These are phyloP conservation scores for Peromyscus polionotus DNA, from an alignment of 2,113 vertebrate species.

Conservation along the genomic window DNA sequence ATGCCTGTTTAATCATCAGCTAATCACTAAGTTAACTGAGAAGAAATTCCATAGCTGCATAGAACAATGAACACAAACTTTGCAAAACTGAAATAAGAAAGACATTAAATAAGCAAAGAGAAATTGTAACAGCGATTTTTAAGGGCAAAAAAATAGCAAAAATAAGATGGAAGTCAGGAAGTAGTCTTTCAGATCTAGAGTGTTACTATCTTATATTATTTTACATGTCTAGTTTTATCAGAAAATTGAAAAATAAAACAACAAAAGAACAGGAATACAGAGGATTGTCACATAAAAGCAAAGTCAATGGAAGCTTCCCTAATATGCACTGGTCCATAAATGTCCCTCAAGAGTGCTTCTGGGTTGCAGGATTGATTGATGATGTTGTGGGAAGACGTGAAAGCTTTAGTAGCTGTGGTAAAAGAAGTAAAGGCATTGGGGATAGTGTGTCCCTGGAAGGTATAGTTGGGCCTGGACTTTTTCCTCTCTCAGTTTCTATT, in stretches of 20 bases:
- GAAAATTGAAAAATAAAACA: not conserved
- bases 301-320: not conserved
- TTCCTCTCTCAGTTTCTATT: not conserved
- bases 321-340: not conserved
- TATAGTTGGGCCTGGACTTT: not conserved
- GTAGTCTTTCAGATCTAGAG: not conserved
- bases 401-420: not conserved
- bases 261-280: fast-evolving
- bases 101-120: not conserved
- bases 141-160: not conserved
- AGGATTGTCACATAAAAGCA: not conserved
- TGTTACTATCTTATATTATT: not conserved
- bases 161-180: not conserved
- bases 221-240: not conserved
- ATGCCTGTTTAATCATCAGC: not conserved
- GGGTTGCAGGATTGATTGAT: not conserved
- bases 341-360: not conserved
- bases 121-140: not conserved
- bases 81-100: not conserved
- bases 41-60: not conserved
- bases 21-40: not conserved
- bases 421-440: not conserved
- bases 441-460: not conserved
- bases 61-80: not conserved
- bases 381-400: not conserved